phyloP scores from a whole-genome alignment of 2,113 vertebrate genomes.

The Mormoops blainvillei region DNA sequence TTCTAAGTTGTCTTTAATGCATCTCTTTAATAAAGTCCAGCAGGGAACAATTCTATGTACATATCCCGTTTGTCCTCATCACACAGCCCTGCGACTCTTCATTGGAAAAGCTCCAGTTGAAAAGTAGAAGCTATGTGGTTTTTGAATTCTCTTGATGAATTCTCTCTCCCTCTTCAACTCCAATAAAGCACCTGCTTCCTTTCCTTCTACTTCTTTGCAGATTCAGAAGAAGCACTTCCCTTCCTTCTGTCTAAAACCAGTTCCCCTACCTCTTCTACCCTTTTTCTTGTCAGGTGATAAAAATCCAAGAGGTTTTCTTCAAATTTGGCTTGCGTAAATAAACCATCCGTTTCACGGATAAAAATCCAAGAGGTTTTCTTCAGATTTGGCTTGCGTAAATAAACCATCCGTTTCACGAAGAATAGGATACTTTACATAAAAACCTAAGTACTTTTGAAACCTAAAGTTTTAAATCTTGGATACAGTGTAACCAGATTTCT shows the following conservation, averaged over 20 bases:
- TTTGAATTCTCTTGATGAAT: not conserved
- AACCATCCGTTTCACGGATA: not conserved
- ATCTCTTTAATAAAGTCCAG: not conserved
- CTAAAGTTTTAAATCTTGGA: not conserved
- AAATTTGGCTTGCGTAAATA: not conserved
- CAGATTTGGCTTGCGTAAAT: not conserved
- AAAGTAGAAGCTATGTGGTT: not conserved
- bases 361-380: not conserved
- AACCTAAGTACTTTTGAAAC: not conserved
- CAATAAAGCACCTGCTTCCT: not conserved
- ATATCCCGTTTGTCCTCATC: not conserved
- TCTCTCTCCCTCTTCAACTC: not conserved
- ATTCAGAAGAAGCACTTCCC: not conserved
- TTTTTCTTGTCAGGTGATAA: not conserved
- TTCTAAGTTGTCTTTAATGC: not conserved
- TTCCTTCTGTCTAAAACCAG: not conserved
- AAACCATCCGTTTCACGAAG: not conserved
- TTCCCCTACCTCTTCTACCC: not conserved
- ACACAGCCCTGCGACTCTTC: rapidly evolving
- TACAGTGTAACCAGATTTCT: not conserved
- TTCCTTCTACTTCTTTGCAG: not conserved
- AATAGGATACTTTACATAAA: not conserved
- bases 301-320: not conserved
- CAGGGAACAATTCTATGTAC: not conserved
- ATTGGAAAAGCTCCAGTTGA: not conserved